Conservation (phyloP, 2,113 vertebrate species). For the Nyctibius bracteatus region DNA sequence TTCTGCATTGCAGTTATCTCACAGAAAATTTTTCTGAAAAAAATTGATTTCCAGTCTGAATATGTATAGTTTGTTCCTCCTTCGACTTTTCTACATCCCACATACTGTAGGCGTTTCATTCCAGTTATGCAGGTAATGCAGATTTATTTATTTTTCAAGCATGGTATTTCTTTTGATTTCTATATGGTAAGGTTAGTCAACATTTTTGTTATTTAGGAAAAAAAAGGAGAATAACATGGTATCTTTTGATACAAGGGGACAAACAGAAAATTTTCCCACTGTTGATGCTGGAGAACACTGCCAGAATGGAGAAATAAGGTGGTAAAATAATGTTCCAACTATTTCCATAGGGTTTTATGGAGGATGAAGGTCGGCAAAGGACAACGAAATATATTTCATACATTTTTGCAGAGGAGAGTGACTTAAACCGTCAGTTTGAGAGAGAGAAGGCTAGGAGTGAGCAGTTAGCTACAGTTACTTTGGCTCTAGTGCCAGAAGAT, state of each 20-base stretch:
- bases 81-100: background rate
- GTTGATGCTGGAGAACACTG: background rate
- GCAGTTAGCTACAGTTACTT: conserved; percentile 75
- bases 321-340: background rate
- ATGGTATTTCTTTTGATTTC: background rate
- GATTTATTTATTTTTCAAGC: background rate
- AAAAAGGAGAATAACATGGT: background rate
- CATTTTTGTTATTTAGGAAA: background rate
- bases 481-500: conserved; percentile 61
- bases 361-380: conserved; percentile 92
- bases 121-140: background rate
- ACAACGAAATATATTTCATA: conserved; percentile 93
- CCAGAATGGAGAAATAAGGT: background rate
- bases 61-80: background rate
- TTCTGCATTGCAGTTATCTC: background rate
- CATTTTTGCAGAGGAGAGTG: conserved; percentile 82
- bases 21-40: background rate
- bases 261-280: background rate
- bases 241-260: background rate
- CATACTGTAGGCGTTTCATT: background rate
- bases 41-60: background rate
- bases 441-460: conserved; percentile 88
- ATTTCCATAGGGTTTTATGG: conserved; percentile 88
- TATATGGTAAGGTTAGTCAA: background rate
- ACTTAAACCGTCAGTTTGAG: conserved; percentile 84